Percentiles rank a stretch among this genome's conserved stretches.
Conservation (phyloP, 2,888 invertebrate species). For the Latrodectus hesperus region DNA sequence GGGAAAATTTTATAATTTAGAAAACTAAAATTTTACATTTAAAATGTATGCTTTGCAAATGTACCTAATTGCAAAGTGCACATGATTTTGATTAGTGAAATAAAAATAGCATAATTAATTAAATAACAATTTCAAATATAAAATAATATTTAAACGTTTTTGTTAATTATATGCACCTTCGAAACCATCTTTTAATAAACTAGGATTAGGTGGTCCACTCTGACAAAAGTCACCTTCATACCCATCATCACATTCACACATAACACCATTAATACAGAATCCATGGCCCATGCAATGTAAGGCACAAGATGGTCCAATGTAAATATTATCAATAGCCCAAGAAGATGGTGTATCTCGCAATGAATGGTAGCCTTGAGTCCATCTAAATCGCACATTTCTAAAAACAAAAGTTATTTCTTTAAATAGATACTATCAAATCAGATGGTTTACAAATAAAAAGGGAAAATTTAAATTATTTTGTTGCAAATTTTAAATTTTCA, state of each 20-base stretch:
- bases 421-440: not conserved
- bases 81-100: too few relatives aligned
- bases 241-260: conserved; percentile 74
- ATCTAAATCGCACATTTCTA: conserved; percentile 75
- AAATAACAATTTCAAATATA: too few relatives aligned
- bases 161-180: conserved; percentile 69
- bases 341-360: conserved; percentile 73
- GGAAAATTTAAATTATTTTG: too few relatives aligned
- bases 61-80: too few relatives aligned
- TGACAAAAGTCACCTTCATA: conserved; percentile 73
- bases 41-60: too few relatives aligned
- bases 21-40: too few relatives aligned
- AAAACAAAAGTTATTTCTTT: conserved; percentile 2
- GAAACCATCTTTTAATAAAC: conserved; percentile 74
- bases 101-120: too few relatives aligned
- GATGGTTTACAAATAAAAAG: not conserved
- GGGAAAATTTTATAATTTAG: too few relatives aligned
- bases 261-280: conserved; percentile 73
- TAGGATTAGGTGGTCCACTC: conserved; percentile 71
- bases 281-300: conserved; percentile 76
- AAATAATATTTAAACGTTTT: too few relatives aligned
- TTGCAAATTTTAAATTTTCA: too few relatives aligned
- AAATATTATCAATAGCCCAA: conserved; percentile 76
- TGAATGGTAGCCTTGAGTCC: conserved; percentile 75
- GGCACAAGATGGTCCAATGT: conserved; percentile 75